Conservation (phyloP, 2,888 invertebrate genomes). For the Sylvicola fuscatus region DNA sequence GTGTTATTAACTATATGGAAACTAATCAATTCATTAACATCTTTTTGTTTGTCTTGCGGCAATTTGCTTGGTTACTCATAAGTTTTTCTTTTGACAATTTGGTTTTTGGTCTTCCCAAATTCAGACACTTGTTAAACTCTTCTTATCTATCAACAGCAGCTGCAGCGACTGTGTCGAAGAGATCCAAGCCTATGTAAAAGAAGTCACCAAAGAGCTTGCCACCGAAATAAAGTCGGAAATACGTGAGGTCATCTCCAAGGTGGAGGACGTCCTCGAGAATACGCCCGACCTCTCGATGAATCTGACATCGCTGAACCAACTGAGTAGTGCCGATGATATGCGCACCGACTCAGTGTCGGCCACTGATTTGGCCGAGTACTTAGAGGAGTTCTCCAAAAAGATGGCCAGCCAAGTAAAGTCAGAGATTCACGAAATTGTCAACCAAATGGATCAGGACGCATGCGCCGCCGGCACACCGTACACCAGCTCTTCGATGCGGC, state of each 20-base stretch:
- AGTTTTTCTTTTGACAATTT: too few relatives aligned
- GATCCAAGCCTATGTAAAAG: conserved; percentile 52
- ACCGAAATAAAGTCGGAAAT: conserved; percentile 68
- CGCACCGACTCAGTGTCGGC: conserved; percentile 50
- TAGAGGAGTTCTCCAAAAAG: conserved; percentile 56
- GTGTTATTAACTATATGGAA: too few relatives aligned
- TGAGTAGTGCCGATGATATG: conserved; percentile 35
- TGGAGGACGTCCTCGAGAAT: conserved; percentile 57
- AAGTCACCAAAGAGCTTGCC: conserved; percentile 56
- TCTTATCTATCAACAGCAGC: too few relatives aligned
- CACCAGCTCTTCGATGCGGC: not conserved
- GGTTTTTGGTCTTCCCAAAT: too few relatives aligned
- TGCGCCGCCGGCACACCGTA: conserved; percentile 25
- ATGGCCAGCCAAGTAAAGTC: conserved; percentile 64
- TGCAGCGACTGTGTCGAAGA: conserved; percentile 28
- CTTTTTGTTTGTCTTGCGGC: too few relatives aligned
- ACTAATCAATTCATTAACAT: too few relatives aligned
- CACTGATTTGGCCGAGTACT: conserved; percentile 52
- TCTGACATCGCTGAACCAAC: conserved; percentile 14
- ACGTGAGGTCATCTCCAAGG: conserved; percentile 56
- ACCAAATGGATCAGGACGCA: conserved; percentile 48
- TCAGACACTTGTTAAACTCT: too few relatives aligned
- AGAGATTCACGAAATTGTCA: conserved; percentile 52
- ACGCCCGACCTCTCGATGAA: conserved; percentile 26
- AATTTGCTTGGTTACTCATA: too few relatives aligned